phyloP scores from a whole-genome alignment of 2,113 vertebrate species.

The Cryptomyrus ogoouensis region DNA sequence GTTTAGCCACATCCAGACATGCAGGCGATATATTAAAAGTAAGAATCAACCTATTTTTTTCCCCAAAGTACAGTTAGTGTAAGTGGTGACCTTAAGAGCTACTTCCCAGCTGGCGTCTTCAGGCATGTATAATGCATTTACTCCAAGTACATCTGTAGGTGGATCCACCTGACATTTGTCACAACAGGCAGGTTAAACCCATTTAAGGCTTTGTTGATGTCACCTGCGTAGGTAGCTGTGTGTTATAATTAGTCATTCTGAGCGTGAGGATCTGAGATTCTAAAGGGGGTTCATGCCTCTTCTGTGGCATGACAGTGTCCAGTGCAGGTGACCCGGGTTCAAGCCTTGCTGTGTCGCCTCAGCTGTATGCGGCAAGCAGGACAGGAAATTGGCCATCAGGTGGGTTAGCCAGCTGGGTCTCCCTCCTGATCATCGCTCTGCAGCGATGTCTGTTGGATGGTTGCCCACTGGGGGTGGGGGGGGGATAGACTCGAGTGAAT shows the following conservation, averaged over 20 bases:
- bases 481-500: not conserved
- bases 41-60: not conserved
- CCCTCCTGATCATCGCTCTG: not conserved
- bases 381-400: not conserved
- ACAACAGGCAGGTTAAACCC: slow-evolving; percentile 17
- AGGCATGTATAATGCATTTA: not conserved
- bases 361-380: not conserved
- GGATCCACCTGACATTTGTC: slow-evolving; percentile 20
- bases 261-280: not conserved
- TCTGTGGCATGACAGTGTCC: not conserved
- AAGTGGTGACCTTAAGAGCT: not conserved
- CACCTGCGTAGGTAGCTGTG: not conserved
- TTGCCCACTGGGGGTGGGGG: not conserved
- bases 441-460: not conserved
- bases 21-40: not conserved
- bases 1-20: not conserved
- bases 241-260: slow-evolving; percentile 17
- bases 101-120: not conserved
- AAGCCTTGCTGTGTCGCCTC: not conserved
- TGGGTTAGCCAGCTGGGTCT: not conserved
- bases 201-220: slow-evolving; percentile 11
- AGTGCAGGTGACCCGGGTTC: not conserved
- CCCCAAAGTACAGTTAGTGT: not conserved
- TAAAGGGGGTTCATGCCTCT: not conserved
- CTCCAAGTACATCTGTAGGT: slow-evolving; percentile 2